Conservation (phyloP, 2,888 invertebrate species). For the Branchipolynoe longqiensis region DNA sequence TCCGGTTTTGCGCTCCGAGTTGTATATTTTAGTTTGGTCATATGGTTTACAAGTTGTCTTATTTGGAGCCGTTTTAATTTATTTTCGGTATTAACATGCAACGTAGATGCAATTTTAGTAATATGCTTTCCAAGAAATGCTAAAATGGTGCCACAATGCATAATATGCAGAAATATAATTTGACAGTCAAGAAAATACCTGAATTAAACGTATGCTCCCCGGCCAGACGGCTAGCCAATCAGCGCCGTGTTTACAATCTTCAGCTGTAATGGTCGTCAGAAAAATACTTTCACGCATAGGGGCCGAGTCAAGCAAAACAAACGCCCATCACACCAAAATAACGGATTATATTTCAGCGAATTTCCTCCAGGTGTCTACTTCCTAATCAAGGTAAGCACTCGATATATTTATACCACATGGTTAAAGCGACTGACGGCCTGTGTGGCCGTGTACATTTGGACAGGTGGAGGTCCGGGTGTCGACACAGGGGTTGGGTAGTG, state of each 20-base stretch:
- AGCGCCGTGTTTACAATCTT: constrained; percentile 27
- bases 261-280: constrained; percentile 54
- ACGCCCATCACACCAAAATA: not conserved
- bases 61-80: too few relatives aligned
- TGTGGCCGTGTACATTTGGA: not conserved
- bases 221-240: not conserved
- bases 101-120: too few relatives aligned
- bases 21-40: not conserved
- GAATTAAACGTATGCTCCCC: not conserved
- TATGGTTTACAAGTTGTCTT: not conserved
- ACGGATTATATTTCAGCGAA: constrained; percentile 5
- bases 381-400: not conserved
- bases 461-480: constrained; percentile 12
- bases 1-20: too few relatives aligned
- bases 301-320: constrained; percentile 35
- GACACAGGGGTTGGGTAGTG: too few relatives aligned
- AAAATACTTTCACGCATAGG: constrained; percentile 43
- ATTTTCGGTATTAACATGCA: too few relatives aligned
- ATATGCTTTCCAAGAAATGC: too few relatives aligned
- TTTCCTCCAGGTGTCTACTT: not conserved
- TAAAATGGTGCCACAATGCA: not conserved
- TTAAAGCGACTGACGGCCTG: not conserved
- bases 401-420: too few relatives aligned
- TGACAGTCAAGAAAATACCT: not conserved
- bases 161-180: not conserved